A percentile compares a stretch with the other conserved stretches of the same genome.
Evolutionary conservation across 2,797 vertebrate species (phyloP).

Genomic region (Falco biarmicus): DNA sequence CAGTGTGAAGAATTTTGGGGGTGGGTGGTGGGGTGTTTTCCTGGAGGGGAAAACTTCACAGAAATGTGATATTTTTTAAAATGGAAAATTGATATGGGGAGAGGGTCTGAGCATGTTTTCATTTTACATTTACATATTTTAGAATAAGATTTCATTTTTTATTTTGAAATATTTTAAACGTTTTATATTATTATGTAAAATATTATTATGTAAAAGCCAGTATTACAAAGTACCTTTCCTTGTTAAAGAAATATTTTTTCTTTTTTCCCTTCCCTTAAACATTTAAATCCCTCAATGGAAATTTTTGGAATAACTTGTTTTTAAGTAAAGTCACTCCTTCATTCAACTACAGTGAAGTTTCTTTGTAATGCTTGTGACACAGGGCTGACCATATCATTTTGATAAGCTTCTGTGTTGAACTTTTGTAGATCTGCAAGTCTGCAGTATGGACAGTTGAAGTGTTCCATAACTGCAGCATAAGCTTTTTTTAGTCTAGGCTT

Average conservation of each 20-base stretch:
- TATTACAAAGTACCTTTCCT: not conserved
- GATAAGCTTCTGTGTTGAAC: not conserved
- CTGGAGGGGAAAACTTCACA: not conserved
- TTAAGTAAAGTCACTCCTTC: not conserved
- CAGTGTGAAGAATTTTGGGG: not conserved
- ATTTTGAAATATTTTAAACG: not conserved
- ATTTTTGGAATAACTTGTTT: not conserved
- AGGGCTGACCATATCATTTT: not conserved
- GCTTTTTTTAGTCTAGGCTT: slow-evolving; percentile 19
- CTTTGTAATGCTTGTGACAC: not conserved
- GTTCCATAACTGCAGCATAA: not conserved
- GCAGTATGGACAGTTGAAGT: not conserved
- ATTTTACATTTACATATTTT: not conserved
- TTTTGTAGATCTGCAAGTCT: slow-evolving; percentile 7
- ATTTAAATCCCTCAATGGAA: not conserved
- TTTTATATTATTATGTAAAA: not conserved
- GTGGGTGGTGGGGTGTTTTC: not conserved
- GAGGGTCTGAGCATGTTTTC: not conserved
- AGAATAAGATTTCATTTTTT: not conserved
- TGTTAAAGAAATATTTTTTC: not conserved
- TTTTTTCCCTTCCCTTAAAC: not conserved
- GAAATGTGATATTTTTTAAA: not conserved
- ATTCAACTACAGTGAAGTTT: not conserved
- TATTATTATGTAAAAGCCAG: not conserved
- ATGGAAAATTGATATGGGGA: not conserved